Conservation (phyloP, 2,888 invertebrate genomes). For the Anticlea derivata region DNA sequence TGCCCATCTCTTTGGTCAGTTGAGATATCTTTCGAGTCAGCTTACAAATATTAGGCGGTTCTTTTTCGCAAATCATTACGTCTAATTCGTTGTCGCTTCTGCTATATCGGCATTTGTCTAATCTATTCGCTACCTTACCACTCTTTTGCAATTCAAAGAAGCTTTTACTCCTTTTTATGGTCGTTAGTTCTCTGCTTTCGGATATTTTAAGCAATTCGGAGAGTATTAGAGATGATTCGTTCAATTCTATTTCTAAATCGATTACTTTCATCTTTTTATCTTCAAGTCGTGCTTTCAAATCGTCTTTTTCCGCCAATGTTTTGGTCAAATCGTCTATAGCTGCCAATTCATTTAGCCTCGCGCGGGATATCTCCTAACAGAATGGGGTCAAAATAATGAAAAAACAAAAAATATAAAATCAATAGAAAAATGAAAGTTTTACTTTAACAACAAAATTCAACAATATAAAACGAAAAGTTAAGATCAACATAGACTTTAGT, state of each 20-base stretch:
- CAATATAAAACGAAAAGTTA: slow-evolving; percentile 67
- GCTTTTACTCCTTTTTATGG: slow-evolving; percentile 72
- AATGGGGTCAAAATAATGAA: slow-evolving; percentile 62
- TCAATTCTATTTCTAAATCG: slow-evolving; percentile 80
- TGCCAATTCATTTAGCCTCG: slow-evolving; percentile 67
- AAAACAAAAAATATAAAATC: slow-evolving; percentile 58
- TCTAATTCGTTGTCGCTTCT: slow-evolving; percentile 72
- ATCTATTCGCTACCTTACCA: slow-evolving; percentile 84
- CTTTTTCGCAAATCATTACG: slow-evolving; percentile 51
- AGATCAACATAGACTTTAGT: slow-evolving; percentile 65
- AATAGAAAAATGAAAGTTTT: slow-evolving; percentile 57
- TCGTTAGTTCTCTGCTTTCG: slow-evolving; percentile 61
- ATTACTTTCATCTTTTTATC: slow-evolving; percentile 73
- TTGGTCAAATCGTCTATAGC: slow-evolving; percentile 65
- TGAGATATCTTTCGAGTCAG: slow-evolving; percentile 70
- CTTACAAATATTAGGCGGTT: slow-evolving; percentile 59
- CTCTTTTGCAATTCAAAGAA: slow-evolving; percentile 81
- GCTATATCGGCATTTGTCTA: slow-evolving; percentile 78
- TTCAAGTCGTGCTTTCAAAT: slow-evolving; percentile 65
- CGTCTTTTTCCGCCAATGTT: slow-evolving; percentile 64
- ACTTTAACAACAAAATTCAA: slow-evolving; percentile 72
- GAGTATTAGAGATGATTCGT: slow-evolving; percentile 79
- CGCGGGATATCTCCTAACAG: slow-evolving; percentile 69
- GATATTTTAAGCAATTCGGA: slow-evolving; percentile 78
- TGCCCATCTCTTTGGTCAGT: slow-evolving; percentile 71